These are phyloP conservation scores for Nemotelus nigrinus DNA, from an alignment of 2,888 invertebrate genomes.

Conservation along the genomic window DNA sequence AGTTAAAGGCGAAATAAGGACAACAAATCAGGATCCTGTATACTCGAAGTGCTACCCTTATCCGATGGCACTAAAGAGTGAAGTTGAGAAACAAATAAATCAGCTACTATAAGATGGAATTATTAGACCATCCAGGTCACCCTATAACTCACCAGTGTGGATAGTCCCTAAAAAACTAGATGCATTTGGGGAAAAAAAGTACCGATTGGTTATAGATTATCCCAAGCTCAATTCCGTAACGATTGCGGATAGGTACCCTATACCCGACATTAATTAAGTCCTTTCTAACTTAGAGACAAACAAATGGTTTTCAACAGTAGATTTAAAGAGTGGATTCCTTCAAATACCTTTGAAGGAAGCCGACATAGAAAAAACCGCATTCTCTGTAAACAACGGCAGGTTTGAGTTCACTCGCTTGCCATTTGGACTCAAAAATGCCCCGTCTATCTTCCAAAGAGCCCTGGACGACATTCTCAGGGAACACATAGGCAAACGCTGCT, in stretches of 20 bases:
- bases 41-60: slow-evolving; percentile 24
- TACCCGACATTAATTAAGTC: slow-evolving; percentile 33
- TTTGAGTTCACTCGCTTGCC: slow-evolving; percentile 13
- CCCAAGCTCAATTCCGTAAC: slow-evolving; percentile 29
- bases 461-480: slow-evolving; percentile 4
- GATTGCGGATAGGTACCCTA: slow-evolving; percentile 25
- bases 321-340: slow-evolving; percentile 28
- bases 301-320: background rate
- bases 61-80: background rate
- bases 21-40: slow-evolving; percentile 16
- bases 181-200: slow-evolving; percentile 36
- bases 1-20: slow-evolving; percentile 7
- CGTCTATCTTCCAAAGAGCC: background rate
- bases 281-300: slow-evolving; percentile 20
- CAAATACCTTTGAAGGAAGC: slow-evolving; percentile 19
- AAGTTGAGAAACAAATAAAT: slow-evolving; percentile 24
- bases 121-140: slow-evolving; percentile 26
- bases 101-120: slow-evolving; percentile 1
- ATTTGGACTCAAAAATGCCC: background rate
- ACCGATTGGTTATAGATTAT: slow-evolving; percentile 27
- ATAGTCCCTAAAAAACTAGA: slow-evolving; percentile 27
- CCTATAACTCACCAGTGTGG: slow-evolving; percentile 21
- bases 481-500: slow-evolving; percentile 27
- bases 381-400: slow-evolving; percentile 31
- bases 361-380: slow-evolving; percentile 36